Percentiles rank a stretch among this genome's conserved stretches.
phyloP scores from a whole-genome alignment of 2,888 invertebrate species.

The Phortica magna region DNA sequence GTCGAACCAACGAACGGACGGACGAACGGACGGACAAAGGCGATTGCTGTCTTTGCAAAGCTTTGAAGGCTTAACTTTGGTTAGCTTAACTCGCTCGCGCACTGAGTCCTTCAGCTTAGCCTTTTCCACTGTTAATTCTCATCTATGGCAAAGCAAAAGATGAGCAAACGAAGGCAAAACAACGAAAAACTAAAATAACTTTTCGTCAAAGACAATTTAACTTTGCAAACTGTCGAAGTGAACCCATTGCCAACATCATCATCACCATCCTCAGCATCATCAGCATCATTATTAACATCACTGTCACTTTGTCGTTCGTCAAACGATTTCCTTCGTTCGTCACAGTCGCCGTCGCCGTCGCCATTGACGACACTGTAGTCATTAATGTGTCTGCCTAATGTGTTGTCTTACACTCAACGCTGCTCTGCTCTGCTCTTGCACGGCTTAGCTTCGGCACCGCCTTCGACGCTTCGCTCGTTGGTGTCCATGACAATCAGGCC shows the following conservation, averaged over 20 bases:
- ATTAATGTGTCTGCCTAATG: not conserved
- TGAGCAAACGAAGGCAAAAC: slow-evolving; percentile 6
- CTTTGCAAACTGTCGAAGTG: slow-evolving; percentile 65
- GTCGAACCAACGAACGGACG: not conserved
- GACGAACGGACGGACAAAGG: not conserved
- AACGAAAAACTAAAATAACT: slow-evolving; percentile 47
- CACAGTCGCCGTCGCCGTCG: not conserved
- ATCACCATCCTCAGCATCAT: not conserved
- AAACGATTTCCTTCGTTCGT: not conserved
- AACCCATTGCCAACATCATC: not conserved
- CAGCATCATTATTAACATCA: not conserved
- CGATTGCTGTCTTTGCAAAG: slow-evolving; percentile 3
- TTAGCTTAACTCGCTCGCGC: not conserved
- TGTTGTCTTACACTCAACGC: not conserved
- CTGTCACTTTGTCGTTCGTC: not conserved
- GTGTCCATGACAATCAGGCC: slow-evolving; percentile 12
- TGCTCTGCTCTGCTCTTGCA: not conserved
- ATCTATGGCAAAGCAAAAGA: not conserved
- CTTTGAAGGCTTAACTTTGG: slow-evolving; percentile 22
- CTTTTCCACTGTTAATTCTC: not conserved
- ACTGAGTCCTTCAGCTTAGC: not conserved
- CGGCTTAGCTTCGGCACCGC: slow-evolving; percentile 1
- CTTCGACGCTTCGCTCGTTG: not conserved
- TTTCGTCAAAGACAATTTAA: slow-evolving; percentile 71
- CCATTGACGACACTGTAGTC: not conserved